Conservation (phyloP, 1,140 invertebrate species). For the Plutomurus gul region DNA sequence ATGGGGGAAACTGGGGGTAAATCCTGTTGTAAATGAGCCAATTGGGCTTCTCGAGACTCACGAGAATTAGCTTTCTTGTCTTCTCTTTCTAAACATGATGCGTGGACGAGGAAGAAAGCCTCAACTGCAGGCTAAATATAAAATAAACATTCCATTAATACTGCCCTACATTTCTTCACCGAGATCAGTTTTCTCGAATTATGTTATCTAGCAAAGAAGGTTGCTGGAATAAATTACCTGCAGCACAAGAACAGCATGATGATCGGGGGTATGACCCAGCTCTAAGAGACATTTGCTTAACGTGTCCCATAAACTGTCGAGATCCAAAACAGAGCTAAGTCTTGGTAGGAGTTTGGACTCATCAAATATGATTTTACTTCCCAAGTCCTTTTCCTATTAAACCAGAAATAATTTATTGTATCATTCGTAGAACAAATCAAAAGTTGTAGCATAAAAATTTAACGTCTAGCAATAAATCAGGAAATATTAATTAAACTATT, state of each 20-base stretch:
- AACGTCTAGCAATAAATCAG: too few relatives aligned
- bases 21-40: slow-evolving; percentile 63
- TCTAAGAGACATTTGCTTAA: slow-evolving; percentile 80
- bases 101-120: slow-evolving; percentile 88
- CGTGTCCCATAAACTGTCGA: slow-evolving; percentile 78
- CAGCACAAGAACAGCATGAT: slow-evolving; percentile 88
- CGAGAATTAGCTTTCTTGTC: slow-evolving; percentile 50
- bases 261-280: slow-evolving; percentile 84
- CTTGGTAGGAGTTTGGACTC: slow-evolving; percentile 60
- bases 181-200: too few relatives aligned
- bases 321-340: slow-evolving; percentile 73
- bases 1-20: slow-evolving; percentile 60
- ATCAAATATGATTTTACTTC: slow-evolving; percentile 30
- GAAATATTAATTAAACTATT: background rate
- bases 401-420: background rate
- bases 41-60: slow-evolving; percentile 62
- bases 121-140: slow-evolving; percentile 88
- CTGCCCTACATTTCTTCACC: too few relatives aligned
- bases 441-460: too few relatives aligned
- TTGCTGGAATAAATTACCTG: too few relatives aligned
- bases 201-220: too few relatives aligned
- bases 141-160: too few relatives aligned
- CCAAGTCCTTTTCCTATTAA: background rate
- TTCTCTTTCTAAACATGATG: slow-evolving; percentile 60
- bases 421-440: too few relatives aligned